phyloP scores from a whole-genome alignment of 2,888 invertebrate genomes.

The Mantis religiosa region DNA sequence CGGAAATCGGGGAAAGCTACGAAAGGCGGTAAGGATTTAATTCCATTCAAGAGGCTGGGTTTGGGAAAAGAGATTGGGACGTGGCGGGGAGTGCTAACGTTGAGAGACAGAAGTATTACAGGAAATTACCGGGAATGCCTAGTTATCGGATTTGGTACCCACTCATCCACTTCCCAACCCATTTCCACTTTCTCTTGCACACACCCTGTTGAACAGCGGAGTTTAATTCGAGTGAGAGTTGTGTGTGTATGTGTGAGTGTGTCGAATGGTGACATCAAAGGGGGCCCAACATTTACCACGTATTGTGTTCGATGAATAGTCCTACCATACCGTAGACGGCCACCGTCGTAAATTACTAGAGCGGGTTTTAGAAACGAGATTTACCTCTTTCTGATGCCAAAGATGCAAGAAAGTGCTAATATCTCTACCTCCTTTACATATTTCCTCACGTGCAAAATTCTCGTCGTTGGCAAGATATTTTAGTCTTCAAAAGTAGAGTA shows the following conservation, averaged over 20 bases:
- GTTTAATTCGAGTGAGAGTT: neutral
- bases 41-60: neutral
- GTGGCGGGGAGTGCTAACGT: too few species aligned
- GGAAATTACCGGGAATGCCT: conserved; percentile 1
- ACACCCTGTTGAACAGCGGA: neutral
- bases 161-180: neutral
- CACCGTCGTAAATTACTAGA: neutral
- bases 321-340: neutral
- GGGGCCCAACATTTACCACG: neutral
- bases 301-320: neutral
- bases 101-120: conserved; percentile 1
- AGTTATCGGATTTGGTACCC: conserved; percentile 11
- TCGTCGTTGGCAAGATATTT: too few species aligned
- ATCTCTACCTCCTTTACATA: too few species aligned
- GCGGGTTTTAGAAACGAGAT: neutral
- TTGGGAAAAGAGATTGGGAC: neutral
- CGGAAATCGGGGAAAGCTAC: neutral
- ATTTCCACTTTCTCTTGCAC: neutral
- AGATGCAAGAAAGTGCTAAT: neutral
- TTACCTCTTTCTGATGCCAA: neutral
- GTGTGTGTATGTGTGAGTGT: neutral
- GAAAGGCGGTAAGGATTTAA: neutral
- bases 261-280: neutral
- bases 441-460: too few species aligned
- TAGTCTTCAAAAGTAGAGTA: too few species aligned